These are phyloP conservation scores for Ramphastos sulfuratus DNA, from an alignment of 2,113 vertebrate genomes.

Conservation along the genomic window DNA sequence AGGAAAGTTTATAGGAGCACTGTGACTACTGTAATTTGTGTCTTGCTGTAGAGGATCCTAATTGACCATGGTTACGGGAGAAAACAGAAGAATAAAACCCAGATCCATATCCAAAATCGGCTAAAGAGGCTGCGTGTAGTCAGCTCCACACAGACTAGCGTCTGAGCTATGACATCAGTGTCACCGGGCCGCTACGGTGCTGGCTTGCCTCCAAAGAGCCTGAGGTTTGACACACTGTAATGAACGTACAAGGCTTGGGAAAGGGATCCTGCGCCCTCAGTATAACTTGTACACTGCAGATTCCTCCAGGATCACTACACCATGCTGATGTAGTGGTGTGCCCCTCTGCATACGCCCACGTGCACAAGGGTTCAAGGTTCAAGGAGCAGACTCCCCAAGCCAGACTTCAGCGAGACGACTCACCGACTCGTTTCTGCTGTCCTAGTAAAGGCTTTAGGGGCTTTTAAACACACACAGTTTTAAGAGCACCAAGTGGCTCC, in stretches of 20 bases:
- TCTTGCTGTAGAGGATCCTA: neutral
- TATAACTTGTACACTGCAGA: fast-evolving
- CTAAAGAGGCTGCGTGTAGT: neutral
- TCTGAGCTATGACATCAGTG: neutral
- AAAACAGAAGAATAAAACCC: neutral
- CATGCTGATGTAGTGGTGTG: fast-evolving
- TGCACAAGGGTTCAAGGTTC: fast-evolving
- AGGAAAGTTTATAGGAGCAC: neutral
- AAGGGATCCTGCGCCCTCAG: fast-evolving
- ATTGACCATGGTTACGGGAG: neutral
- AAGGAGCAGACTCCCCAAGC: neutral
- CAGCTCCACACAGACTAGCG: neutral
- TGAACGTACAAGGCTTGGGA: fast-evolving
- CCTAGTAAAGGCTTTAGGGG: neutral
- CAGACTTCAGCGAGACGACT: neutral
- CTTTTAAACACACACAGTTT: neutral
- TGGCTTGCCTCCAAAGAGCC: neutral
- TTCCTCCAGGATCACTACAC: neutral
- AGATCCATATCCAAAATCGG: neutral
- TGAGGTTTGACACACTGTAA: neutral
- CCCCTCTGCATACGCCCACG: fast-evolving
- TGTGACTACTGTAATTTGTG: neutral
- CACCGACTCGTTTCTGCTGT: neutral
- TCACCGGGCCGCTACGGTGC: fast-evolving
- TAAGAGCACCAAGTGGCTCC: neutral